phyloP scores from a whole-genome alignment of 37 sponge, comb jelly and placozoan genomes.

The Ephydatia muelleri region DNA sequence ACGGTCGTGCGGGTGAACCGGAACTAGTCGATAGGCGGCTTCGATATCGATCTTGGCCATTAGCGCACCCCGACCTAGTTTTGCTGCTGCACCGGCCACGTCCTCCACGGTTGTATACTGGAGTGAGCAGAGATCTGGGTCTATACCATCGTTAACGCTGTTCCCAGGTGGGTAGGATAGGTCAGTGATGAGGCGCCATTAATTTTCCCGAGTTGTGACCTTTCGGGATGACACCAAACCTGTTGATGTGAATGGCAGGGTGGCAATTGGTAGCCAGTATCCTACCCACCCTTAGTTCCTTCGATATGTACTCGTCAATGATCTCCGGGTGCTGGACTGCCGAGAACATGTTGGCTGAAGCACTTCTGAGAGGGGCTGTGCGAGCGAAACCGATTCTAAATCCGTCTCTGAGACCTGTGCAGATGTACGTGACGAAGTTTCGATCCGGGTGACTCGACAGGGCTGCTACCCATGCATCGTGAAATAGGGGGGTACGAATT shows the following conservation, averaged over 20 bases:
- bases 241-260: constrained; percentile 13
- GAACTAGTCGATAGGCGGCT: constrained; percentile 2
- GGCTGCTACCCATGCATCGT: constrained; percentile 17
- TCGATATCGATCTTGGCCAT: constrained; percentile 22
- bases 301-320: constrained; percentile 2
- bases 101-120: constrained; percentile 12
- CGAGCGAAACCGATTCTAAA: constrained; percentile 17
- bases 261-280: neutral
- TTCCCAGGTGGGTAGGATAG: constrained; percentile 6
- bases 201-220: constrained; percentile 29
- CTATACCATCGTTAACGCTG: constrained; percentile 23
- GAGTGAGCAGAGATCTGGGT: neutral
- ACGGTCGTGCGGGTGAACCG: constrained; percentile 6
- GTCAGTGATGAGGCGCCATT: constrained; percentile 21
- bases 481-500: constrained; percentile 4
- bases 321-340: constrained; percentile 22
- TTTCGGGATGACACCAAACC: constrained; percentile 34
- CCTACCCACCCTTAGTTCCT: constrained; percentile 15
- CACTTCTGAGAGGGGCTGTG: neutral
- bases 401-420: constrained; percentile 3
- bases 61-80: constrained; percentile 5
- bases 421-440: constrained; percentile 14
- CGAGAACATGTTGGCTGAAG: constrained; percentile 33
- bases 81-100: neutral
- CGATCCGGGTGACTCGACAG: constrained; percentile 17